A percentile compares a stretch with the other conserved stretches of the same genome.
These are phyloP conservation scores for Torymus aiolomorphi DNA, from an alignment of 2,888 invertebrate species.

Conservation along the genomic window DNA sequence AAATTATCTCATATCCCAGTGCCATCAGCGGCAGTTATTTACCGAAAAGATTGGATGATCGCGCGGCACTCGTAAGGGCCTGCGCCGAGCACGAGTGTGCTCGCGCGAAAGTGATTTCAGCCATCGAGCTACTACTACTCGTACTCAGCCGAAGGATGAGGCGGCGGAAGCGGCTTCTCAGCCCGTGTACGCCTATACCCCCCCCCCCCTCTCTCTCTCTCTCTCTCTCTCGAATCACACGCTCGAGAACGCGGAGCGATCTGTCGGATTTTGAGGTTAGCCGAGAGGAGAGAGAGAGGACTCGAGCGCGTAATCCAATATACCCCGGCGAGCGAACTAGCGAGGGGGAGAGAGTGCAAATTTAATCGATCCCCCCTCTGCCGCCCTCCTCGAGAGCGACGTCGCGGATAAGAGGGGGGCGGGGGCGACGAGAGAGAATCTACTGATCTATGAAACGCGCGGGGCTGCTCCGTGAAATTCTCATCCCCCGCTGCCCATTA, in stretches of 20 bases:
- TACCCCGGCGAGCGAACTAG: conserved; percentile 2
- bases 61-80: no score
- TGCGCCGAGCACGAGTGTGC: background rate
- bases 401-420: background rate
- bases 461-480: conserved; percentile 30
- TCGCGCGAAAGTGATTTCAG: conserved; percentile 29
- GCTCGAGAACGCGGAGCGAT: conserved; percentile 51
- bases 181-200: no score
- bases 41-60: no score
- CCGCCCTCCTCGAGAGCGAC: background rate
- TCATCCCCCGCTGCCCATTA: conserved; percentile 14
- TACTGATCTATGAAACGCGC: conserved; percentile 41
- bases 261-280: conserved; percentile 55
- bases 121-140: background rate
- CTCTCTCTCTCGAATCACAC: conserved; percentile 42
- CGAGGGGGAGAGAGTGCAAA: conserved; percentile 39
- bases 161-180: no score
- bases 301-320: conserved; percentile 58
- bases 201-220: no score
- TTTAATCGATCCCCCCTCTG: conserved; percentile 54
- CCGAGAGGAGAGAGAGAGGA: conserved; percentile 38
- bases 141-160: background rate
- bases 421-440: background rate
- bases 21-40: no score
- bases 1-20: no score